These are phyloP conservation scores for Melanotus villosus DNA, from an alignment of 2,888 invertebrate species.

Conservation along the genomic window DNA sequence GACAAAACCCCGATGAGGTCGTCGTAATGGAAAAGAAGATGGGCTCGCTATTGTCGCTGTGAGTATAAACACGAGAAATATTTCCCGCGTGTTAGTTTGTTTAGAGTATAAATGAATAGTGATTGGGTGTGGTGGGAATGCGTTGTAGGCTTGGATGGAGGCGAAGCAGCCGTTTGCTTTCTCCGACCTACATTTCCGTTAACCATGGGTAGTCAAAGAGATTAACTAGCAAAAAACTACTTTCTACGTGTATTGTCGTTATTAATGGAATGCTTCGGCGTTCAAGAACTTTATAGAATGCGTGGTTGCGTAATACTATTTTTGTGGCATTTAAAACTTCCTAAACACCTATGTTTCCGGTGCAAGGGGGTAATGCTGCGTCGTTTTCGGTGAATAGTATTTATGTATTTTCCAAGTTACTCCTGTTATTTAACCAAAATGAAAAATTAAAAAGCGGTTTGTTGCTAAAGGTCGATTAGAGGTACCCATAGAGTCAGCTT, in stretches of 20 bases:
- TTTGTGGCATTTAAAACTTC: not conserved
- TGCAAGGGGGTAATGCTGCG: no score
- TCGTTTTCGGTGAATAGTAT: no score
- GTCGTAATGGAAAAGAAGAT: constrained; percentile 87
- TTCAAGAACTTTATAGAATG: constrained; percentile 9
- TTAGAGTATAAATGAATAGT: constrained; percentile 3
- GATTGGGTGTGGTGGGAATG: constrained; percentile 26
- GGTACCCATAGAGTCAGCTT: no score
- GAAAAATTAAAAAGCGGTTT: no score
- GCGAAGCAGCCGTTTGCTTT: constrained; percentile 47
- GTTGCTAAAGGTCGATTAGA: no score
- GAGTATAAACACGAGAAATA: constrained; percentile 65
- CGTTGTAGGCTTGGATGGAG: constrained; percentile 11
- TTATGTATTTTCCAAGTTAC: no score
- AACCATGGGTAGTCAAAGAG: constrained; percentile 36
- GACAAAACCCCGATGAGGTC: constrained; percentile 78
- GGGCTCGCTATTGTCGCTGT: constrained; percentile 80
- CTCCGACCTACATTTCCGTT: constrained; percentile 46
- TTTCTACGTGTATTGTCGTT: constrained; percentile 43
- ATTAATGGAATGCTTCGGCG: constrained; percentile 20
- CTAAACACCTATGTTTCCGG: no score
- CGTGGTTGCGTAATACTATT: constrained; percentile 17
- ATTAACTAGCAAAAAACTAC: constrained; percentile 38
- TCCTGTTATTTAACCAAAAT: no score
- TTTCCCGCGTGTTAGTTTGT: not conserved